phyloP scores from a whole-genome alignment of 2,113 vertebrate species.

The Plestiodon gilberti region DNA sequence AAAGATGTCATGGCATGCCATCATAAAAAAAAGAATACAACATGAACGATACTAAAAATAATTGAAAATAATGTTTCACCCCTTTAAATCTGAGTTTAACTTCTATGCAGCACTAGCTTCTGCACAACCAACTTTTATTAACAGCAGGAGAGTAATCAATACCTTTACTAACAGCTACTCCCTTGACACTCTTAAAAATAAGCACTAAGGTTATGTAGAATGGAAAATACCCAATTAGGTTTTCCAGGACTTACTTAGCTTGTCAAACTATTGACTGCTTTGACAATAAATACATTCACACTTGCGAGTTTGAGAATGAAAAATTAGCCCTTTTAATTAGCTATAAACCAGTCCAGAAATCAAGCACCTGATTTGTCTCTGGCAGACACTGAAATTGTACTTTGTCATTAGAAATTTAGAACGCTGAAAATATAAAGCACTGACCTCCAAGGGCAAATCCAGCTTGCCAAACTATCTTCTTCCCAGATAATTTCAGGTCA shows the following conservation, averaged over 20 bases:
- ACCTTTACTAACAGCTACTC: constrained; percentile 46
- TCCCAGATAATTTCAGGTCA: neutral
- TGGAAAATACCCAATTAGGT: constrained; percentile 51
- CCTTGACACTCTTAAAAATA: constrained; percentile 48
- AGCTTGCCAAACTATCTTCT: neutral
- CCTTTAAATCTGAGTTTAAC: constrained; percentile 33
- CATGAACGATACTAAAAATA: neutral
- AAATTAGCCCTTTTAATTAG: constrained; percentile 48
- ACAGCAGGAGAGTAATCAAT: constrained; percentile 47
- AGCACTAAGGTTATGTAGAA: constrained; percentile 40
- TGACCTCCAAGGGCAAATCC: constrained; percentile 15
- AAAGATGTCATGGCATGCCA: neutral
- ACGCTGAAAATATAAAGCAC: constrained; percentile 1
- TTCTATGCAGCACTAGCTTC: neutral
- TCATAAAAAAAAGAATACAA: neutral
- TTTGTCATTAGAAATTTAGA: constrained; percentile 34
- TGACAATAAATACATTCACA: constrained; percentile 52
- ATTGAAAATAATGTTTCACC: neutral
- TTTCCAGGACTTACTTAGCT: constrained; percentile 46
- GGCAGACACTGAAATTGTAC: constrained; percentile 7
- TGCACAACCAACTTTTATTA: constrained; percentile 23
- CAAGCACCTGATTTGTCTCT: constrained; percentile 45
- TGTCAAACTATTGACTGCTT: constrained; percentile 58
- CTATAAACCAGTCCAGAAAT: constrained; percentile 48
- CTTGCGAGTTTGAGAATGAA: constrained; percentile 44